A percentile compares a stretch with the other conserved stretches of the same genome.
phyloP scores from a whole-genome alignment of 2,888 invertebrate species.

The Sicus ferrugineus region DNA sequence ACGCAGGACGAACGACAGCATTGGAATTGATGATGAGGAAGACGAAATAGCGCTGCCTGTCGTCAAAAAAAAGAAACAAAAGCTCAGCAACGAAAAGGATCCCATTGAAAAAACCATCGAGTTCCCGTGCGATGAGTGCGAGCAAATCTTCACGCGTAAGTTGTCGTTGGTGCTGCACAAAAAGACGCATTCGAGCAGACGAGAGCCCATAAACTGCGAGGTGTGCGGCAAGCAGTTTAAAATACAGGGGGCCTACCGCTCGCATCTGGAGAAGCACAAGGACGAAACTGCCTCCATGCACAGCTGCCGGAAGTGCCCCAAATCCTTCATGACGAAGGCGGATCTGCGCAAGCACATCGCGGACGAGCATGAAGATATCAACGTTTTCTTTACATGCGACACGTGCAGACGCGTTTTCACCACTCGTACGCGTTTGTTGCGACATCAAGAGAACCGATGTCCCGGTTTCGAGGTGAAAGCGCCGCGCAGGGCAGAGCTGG shows the following conservation, averaged over 20 bases:
- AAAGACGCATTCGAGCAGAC: constrained; percentile 63
- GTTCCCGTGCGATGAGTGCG: constrained; percentile 60
- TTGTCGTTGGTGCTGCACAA: constrained; percentile 67
- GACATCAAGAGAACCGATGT: constrained; percentile 54
- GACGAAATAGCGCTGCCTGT: constrained; percentile 34
- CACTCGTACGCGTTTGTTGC: constrained; percentile 54
- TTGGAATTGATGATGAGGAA: constrained; percentile 41
- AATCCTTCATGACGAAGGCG: constrained; percentile 54
- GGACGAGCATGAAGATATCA: constrained; percentile 54
- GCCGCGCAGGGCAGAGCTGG: constrained; percentile 44
- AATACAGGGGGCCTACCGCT: constrained; percentile 62
- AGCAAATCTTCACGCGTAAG: constrained; percentile 65
- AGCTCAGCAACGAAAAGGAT: constrained; percentile 35
- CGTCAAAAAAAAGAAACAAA: constrained; percentile 41
- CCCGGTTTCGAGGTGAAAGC: constrained; percentile 41
- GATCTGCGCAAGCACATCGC: constrained; percentile 60
- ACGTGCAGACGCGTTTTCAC: constrained; percentile 61
- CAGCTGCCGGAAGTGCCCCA: constrained; percentile 51
- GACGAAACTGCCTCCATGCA: constrained; percentile 45
- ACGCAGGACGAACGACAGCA: constrained; percentile 21
- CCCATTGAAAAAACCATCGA: constrained; percentile 42
- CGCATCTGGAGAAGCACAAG: constrained; percentile 64
- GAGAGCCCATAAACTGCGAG: constrained; percentile 59
- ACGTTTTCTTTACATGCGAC: constrained; percentile 56
- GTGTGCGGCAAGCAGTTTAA: constrained; percentile 65